Evolutionary conservation across 2,797 vertebrate species (phyloP).

Genomic region (Lophura swinhoii): DNA sequence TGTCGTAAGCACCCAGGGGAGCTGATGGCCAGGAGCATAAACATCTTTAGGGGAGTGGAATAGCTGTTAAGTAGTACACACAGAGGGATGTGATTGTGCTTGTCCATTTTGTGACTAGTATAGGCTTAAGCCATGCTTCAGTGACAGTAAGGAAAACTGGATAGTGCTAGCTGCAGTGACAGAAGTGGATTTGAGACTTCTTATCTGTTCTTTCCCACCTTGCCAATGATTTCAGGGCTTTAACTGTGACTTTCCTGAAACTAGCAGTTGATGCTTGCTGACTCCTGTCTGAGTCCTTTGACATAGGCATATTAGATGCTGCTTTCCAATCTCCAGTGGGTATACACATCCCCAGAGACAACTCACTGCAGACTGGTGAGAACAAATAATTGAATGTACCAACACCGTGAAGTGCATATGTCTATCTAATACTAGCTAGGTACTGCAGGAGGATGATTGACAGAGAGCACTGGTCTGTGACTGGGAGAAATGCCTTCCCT

Average conservation of each 20-base stretch:
- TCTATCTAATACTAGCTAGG: background rate
- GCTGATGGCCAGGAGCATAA: background rate
- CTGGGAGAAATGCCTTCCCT: background rate
- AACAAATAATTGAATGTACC: background rate
- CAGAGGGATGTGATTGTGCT: background rate
- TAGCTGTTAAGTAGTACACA: background rate
- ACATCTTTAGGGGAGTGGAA: background rate
- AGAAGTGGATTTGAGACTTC: background rate
- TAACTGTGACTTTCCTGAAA: background rate
- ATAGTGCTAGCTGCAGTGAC: background rate
- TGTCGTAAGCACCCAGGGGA: background rate
- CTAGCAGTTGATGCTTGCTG: background rate
- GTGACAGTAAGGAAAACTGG: background rate
- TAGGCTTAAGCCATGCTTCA: background rate
- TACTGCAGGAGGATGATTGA: background rate
- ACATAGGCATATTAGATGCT: accelerated
- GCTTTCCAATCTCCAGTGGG: background rate
- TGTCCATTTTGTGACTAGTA: background rate
- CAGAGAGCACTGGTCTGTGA: background rate
- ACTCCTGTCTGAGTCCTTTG: background rate
- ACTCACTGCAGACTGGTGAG: background rate
- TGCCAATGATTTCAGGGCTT: accelerated
- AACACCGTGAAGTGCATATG: background rate
- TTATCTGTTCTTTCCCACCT: background rate
- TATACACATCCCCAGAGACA: background rate